A percentile compares a stretch with the other conserved stretches of the same genome.
Evolutionary conservation across 2,888 invertebrate genomes (phyloP).

Genomic region (Dichetophora obliterata): DNA sequence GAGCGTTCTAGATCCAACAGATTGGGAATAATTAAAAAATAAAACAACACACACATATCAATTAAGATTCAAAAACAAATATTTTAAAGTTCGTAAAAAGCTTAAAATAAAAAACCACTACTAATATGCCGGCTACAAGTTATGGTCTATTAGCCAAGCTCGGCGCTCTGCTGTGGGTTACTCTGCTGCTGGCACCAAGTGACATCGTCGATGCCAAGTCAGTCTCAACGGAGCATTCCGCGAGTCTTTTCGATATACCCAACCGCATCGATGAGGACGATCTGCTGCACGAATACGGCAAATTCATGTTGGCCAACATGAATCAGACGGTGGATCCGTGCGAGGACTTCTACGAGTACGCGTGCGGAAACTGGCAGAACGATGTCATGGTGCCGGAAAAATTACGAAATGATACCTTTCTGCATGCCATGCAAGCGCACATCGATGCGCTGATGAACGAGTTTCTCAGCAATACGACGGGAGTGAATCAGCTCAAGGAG

Average conservation of each 20-base stretch:
- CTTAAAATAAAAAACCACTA: conserved; percentile 36
- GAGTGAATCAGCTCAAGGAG: conserved; percentile 37
- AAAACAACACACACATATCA: conserved; percentile 27
- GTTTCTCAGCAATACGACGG: conserved; percentile 56
- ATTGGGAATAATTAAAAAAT: conserved; percentile 11
- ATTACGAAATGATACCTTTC: conserved; percentile 57
- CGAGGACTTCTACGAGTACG: conserved; percentile 64
- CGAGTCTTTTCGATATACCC: conserved; percentile 52
- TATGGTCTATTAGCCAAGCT: conserved; percentile 52
- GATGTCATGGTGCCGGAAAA: conserved; percentile 51
- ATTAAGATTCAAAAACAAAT: background rate
- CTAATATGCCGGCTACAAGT: conserved; percentile 39
- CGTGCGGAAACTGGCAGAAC: conserved; percentile 62
- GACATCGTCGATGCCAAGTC: conserved; percentile 8
- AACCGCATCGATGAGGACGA: conserved; percentile 56
- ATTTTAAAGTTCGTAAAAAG: background rate
- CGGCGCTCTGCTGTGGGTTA: conserved; percentile 37
- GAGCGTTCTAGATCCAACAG: background rate
- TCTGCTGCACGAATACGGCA: conserved; percentile 57
- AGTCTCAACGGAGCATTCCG: background rate
- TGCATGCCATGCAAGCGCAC: conserved; percentile 57
- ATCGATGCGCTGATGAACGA: conserved; percentile 55
- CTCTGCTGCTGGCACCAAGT: background rate
- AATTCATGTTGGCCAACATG: conserved; percentile 60
- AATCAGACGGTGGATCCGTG: conserved; percentile 61